These are phyloP conservation scores for Epinotia nisella DNA, from an alignment of 2,888 invertebrate genomes.

Conservation along the genomic window DNA sequence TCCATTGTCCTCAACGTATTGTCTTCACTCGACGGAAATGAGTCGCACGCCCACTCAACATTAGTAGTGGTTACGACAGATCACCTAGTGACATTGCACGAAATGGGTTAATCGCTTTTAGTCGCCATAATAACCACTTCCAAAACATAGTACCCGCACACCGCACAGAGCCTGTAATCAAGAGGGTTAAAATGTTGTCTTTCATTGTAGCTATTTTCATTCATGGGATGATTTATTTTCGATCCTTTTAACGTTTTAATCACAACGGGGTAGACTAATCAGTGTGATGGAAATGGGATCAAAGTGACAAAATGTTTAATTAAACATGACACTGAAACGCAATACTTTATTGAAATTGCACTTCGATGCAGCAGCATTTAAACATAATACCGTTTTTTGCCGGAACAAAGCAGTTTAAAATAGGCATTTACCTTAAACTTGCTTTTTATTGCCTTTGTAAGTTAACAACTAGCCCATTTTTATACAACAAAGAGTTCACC, in stretches of 20 bases:
- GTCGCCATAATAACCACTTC: conserved; percentile 6
- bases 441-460: conserved; percentile 11
- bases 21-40: conserved; percentile 52
- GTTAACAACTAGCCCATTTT: conserved; percentile 13
- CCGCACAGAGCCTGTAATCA: too few relatives aligned
- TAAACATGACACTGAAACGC: not conserved
- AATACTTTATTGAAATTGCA: not conserved
- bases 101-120: conserved; percentile 40
- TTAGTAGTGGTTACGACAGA: conserved; percentile 48
- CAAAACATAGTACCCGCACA: conserved; percentile 2
- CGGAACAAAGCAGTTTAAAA: not conserved
- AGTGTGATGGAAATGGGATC: not conserved
- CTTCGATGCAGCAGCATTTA: not conserved
- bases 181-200: too few relatives aligned
- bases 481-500: conserved; percentile 21
- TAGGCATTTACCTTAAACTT: conserved; percentile 16
- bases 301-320: not conserved
- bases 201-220: too few relatives aligned
- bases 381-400: not conserved
- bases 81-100: conserved; percentile 57
- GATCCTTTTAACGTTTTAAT: not conserved
- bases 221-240: too few relatives aligned
- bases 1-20: conserved; percentile 47
- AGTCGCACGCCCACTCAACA: conserved; percentile 46
- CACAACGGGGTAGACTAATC: not conserved